Evolutionary conservation across 2,797 vertebrate genomes (phyloP), one percentile per base, ranked within the genome.

Genomic region (Taeniopygia guttata): DNA sequence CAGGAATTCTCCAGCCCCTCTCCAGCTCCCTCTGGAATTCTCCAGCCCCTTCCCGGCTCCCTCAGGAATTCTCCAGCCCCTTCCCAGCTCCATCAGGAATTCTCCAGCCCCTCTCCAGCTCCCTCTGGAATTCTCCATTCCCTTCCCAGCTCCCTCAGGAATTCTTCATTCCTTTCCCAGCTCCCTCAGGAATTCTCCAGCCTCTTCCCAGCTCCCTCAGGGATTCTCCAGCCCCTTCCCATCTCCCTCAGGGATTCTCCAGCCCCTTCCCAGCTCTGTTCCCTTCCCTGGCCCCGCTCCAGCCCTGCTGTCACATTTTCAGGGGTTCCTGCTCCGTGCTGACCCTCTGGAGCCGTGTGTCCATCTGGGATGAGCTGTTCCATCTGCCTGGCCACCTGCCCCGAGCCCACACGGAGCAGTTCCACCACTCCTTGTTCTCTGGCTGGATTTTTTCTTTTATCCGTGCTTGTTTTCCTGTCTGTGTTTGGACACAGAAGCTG

Each of bases 371-470:
- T 27, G 13, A 14, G 32, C 13, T 36, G 48, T 42, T 74, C 52
- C 43, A 17, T 18, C 64, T 69, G 34, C 63, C 77, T 52, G 60
- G 21, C 42, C 60, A 5, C 63, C 48, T 16, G 68, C 80, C 36
- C 68, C 1, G 18, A 23, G 7, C 49, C 4, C 5, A 2, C 59
- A 20, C 1, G 0, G 64, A 19, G 36, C 1, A 1, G 4, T 56
- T 64, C 32, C 12, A 2, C 43, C 11, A 1, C 68, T 67, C 75
- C 59, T 46, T 43, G 52, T 54, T 29, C 54, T 20, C 49, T 20
- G 1, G 5, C 62, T 5, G 11, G 3, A 9, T 21, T 45, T 75
- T 70, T 7, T 13, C 66, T 82, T 85, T 52, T 3, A 36, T 59
- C 88, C 19, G 1, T 25, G 30, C 74, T 89, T 42, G 40, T 78